Evolutionary conservation across 2,888 invertebrate species (phyloP), one percentile per base, ranked within the genome.

Genomic region (Syritta pipiens): DNA sequence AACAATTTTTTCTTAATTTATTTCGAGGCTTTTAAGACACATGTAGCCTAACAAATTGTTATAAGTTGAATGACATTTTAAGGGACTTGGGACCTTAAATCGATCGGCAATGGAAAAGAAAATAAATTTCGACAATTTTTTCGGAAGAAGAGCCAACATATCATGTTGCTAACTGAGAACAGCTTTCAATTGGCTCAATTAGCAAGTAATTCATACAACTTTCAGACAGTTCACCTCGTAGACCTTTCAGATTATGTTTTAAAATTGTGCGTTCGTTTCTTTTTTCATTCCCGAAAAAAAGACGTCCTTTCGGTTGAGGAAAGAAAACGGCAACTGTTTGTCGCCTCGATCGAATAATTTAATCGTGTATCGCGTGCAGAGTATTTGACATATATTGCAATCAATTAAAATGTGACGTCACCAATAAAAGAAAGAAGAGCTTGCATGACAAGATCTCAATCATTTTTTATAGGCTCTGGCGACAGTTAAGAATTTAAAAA

Each of bases 131-230:
- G n/a, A n/a, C n/a, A n/a, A n/a, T n/a, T n/a, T n/a, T n/a, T n/a
- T n/a, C n/a, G n/a, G 3, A 7, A 10, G 2, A 3, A 2, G 12
- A 0, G 7, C 7, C n/a, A n/a, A n/a, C n/a, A n/a, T n/a, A n/a
- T 32, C 49, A 19, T 67, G 67, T 60, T 68, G 60, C 53, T 37
- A 60, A 59, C 37, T 40, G 17, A 53, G 37, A 46, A 62, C 26
- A 49, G 42, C 12, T 57, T 57, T 63, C 57, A 76, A 69, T 76
- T 63, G 76, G 49, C 32, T 69, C 76, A 76, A 69, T 76, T 62
- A 69, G 35, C 28, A 22, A 44, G 14, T 44, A 57, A 51, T 59
- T 74, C 35, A 49, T 42, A 51, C 35, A 59, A 59, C 24, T 14
- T 17, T 12, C 42, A 65, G 42, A 40, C 19, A 7, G 19, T 37